Conservation (phyloP, 2,888 invertebrate species). For the Caenorhabditis sinica region DNA sequence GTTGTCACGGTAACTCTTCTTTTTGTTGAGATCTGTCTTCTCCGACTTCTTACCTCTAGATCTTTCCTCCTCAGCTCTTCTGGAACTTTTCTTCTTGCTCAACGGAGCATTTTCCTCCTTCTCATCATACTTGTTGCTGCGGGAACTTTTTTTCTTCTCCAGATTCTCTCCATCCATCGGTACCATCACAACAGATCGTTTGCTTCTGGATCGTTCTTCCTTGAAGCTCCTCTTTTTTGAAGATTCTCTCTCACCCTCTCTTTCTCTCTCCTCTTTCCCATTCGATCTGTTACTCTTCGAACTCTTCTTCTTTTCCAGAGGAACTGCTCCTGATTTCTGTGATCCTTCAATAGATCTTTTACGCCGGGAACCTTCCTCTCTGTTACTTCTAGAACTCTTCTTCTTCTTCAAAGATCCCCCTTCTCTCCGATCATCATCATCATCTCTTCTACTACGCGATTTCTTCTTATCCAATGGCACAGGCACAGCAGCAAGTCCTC, state of each 20-base stretch:
- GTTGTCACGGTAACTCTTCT: slow-evolving; percentile 20
- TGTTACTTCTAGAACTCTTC: not conserved
- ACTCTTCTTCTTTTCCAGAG: slow-evolving; percentile 1
- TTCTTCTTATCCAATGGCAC: slow-evolving; percentile 10
- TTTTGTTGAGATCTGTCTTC: not conserved
- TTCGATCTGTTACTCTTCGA: slow-evolving; percentile 11
- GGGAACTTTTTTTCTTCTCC: slow-evolving; percentile 5
- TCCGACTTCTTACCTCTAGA: slow-evolving; percentile 7
- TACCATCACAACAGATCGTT: not conserved
- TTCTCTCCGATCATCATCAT: not conserved
- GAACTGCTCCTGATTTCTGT: not conserved
- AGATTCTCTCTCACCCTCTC: not conserved
- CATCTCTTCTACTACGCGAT: slow-evolving; percentile 12
- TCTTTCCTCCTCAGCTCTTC: slow-evolving; percentile 8
- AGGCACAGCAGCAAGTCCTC: not conserved
- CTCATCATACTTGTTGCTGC: not conserved
- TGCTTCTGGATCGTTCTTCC: slow-evolving; percentile 19
- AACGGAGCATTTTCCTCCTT: not conserved
- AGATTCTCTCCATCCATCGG: not conserved
- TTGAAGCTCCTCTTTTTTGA: not conserved
- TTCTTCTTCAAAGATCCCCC: not conserved
- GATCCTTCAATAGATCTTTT: slow-evolving; percentile 2
- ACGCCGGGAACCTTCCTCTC: slow-evolving; percentile 10
- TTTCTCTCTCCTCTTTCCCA: not conserved
- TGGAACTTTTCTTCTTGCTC: slow-evolving; percentile 32